Conservation (phyloP, 2,113 vertebrate species). For the Brachypodius melanocephalos region DNA sequence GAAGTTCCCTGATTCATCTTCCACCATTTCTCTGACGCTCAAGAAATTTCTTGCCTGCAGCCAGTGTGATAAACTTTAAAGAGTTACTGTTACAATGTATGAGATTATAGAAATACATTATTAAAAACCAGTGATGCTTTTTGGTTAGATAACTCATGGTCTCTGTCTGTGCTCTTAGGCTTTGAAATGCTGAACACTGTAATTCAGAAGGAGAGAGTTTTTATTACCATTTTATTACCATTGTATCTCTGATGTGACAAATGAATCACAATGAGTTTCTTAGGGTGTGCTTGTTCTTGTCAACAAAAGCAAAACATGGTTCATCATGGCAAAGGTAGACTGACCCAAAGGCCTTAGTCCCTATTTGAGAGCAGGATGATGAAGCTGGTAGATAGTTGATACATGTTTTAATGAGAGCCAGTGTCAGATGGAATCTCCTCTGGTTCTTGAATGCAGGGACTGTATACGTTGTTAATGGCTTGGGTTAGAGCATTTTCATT, state of each 20-base stretch:
- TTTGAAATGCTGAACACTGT: not conserved
- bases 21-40: not conserved
- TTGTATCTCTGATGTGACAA: not conserved
- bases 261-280: not conserved
- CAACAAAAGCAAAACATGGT: not conserved
- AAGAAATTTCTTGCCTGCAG: not conserved
- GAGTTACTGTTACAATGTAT: not conserved
- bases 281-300: not conserved
- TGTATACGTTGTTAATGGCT: not conserved
- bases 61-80: not conserved
- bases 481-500: not conserved
- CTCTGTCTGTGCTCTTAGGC: not conserved
- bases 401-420: not conserved
- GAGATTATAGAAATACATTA: not conserved
- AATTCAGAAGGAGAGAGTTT: not conserved
- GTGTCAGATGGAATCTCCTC: not conserved
- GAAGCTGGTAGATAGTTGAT: not conserved
- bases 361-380: not conserved
- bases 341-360: not conserved
- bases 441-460: not conserved
- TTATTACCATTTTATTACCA: not conserved
- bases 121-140: not conserved
- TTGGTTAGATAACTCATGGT: not conserved
- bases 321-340: not conserved
- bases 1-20: constrained; percentile 24